Conservation (phyloP, 2,888 invertebrate species). For the Plagodis pulveraria region DNA sequence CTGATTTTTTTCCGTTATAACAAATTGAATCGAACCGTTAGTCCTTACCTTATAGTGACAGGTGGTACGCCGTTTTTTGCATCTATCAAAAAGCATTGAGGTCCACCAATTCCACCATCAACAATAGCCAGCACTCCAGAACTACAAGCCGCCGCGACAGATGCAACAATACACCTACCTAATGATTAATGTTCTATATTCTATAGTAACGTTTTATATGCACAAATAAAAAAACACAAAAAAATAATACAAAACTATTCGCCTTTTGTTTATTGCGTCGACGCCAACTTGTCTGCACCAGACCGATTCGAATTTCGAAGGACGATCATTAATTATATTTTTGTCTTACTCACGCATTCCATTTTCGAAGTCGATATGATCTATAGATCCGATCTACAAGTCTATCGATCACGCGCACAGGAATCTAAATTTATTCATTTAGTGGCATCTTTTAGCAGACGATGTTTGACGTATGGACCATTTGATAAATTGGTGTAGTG, state of each 20-base stretch:
- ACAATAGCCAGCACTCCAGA: conserved; percentile 66
- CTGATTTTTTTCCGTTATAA: background rate
- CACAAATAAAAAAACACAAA: conserved; percentile 64
- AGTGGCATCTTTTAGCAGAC: conserved; percentile 80
- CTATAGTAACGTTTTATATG: conserved; percentile 73
- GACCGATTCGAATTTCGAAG: conserved; percentile 81
- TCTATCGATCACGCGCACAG: conserved; percentile 81
- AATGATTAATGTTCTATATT: conserved; percentile 72
- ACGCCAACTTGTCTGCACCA: conserved; percentile 83
- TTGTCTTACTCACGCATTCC: conserved; percentile 85
- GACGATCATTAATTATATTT: conserved; percentile 83
- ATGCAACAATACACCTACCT: conserved; percentile 73
- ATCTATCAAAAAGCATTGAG: conserved; percentile 59
- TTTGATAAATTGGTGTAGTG: conserved; percentile 63
- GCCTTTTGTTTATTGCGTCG: conserved; percentile 81
- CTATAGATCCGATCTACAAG: conserved; percentile 83
- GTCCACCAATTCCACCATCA: conserved; percentile 60
- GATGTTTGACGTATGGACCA: conserved; percentile 64
- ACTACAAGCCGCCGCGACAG: conserved; percentile 72
- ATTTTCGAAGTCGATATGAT: conserved; percentile 82
- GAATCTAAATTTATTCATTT: conserved; percentile 83
- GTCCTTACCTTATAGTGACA: conserved; percentile 50
- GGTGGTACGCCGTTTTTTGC: conserved; percentile 72
- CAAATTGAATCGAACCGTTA: conserved; percentile 37
- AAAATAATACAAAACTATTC: conserved; percentile 70